These are phyloP conservation scores for Drepana falcataria DNA, from an alignment of 2,888 invertebrate species.

Conservation along the genomic window DNA sequence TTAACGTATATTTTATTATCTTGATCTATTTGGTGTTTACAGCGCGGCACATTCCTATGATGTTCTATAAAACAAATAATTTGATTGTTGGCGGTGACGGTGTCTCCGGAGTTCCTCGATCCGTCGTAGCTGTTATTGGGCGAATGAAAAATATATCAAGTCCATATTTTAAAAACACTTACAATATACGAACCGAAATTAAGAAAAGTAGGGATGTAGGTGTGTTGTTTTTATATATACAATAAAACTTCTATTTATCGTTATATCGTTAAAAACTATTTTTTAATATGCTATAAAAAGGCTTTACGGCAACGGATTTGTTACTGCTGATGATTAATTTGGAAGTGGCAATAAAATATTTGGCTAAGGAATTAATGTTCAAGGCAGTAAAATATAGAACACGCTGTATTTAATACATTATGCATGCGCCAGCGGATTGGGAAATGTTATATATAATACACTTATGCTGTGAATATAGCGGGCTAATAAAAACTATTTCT, in stretches of 20 bases:
- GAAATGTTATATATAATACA: background rate
- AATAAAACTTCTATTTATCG: background rate
- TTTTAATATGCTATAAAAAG: background rate
- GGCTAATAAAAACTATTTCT: background rate
- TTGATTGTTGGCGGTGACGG: too few species aligned
- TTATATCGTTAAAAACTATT: background rate
- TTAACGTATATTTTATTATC: background rate
- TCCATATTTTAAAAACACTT: too few species aligned
- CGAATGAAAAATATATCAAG: too few species aligned
- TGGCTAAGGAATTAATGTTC: background rate
- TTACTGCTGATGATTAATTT: background rate
- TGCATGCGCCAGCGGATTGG: background rate
- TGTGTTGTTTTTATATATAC: too few species aligned
- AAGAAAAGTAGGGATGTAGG: too few species aligned
- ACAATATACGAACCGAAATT: too few species aligned
- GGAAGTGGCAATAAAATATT: background rate
- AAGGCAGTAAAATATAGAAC: background rate
- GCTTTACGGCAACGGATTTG: background rate
- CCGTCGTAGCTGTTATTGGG: too few species aligned
- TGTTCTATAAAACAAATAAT: background rate
- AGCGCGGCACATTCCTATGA: background rate
- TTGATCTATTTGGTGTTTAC: background rate
- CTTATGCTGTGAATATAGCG: background rate
- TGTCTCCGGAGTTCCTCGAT: too few species aligned
- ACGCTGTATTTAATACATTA: background rate